Evolutionary conservation across 2,113 vertebrate species (phyloP), one percentile per base, ranked within the genome.

Genomic region (human (Homo sapiens)): DNA sequence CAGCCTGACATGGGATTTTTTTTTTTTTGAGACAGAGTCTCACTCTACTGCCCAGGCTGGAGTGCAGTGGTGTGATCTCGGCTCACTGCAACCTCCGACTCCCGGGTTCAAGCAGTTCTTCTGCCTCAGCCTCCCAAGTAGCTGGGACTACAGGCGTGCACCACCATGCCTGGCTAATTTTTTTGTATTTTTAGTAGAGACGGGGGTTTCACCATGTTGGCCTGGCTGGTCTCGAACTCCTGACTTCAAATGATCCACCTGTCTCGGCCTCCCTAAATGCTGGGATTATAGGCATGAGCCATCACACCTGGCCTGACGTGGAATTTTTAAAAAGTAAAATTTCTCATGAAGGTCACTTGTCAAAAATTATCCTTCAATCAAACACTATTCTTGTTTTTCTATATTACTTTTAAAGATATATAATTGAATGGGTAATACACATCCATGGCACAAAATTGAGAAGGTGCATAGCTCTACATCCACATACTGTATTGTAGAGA

Each of bases 341-440:
- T 86, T 97, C 61, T 89, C n/a, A 72, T 81, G 64, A 93, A 93
- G 96, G 81, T 20, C 18, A 57, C 55, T 25, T 50, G 30, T 73
- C n/a, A 93, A 95, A 93, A 97, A 50, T 95, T 86, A 80, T 64
- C 91, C 48, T 94, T 94, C 25, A 55, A 61, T 84, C 35, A 92
- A 96, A 90, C 40, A 61, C 75, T 86, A 38, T 90, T 35, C 9
- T 90, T 83, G 59, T 80, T 55, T 94, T 96, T 83, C 38, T 64
- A 6, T 70, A 75, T 70, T 94, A 92, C 50, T 80, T 93, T 94
- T 57, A 40, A 55, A 86, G 52, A 86, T 79, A 50, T 72, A 45
- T 32, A 93, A 52, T 76, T n/a, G 38, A 78, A 73, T 73, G 91
- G n/a, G 17, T 50, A 30, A 61, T 43, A 70, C 5, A 83, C 8